Conservation (phyloP, 2,113 vertebrate species). For the Erythrocebus patas region DNA sequence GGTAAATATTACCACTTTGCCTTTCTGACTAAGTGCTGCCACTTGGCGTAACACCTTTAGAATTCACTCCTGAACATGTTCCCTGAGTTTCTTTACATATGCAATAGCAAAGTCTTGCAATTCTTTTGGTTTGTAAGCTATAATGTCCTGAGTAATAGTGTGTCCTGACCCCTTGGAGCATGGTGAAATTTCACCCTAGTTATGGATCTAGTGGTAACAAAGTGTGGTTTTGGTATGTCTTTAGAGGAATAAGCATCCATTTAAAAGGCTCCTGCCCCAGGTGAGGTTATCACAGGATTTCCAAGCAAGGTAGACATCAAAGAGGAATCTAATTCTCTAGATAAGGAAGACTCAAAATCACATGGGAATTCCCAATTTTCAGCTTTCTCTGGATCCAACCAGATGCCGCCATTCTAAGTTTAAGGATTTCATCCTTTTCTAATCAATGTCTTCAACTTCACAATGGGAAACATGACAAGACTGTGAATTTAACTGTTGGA, state of each 20-base stretch:
- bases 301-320: not conserved
- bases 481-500: not conserved
- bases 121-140: not conserved
- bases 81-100: not conserved
- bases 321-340: not conserved
- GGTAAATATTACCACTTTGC: not conserved
- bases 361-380: not conserved
- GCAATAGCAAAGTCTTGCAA: not conserved
- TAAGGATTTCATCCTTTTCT: not conserved
- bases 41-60: not conserved
- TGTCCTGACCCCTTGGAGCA: not conserved
- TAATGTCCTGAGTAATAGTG: not conserved
- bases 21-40: not conserved
- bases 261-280: not conserved
- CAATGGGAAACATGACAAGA: not conserved
- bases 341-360: not conserved
- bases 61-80: not conserved
- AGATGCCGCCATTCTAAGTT: not conserved
- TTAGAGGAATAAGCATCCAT: not conserved
- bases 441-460: not conserved
- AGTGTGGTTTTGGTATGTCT: not conserved
- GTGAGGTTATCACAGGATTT: not conserved
- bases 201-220: not conserved
- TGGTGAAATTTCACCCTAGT: not conserved
- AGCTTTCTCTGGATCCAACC: not conserved